These are phyloP conservation scores for Psilopsiagon aurifrons DNA, from an alignment of 2,113 vertebrate species.

Conservation along the genomic window DNA sequence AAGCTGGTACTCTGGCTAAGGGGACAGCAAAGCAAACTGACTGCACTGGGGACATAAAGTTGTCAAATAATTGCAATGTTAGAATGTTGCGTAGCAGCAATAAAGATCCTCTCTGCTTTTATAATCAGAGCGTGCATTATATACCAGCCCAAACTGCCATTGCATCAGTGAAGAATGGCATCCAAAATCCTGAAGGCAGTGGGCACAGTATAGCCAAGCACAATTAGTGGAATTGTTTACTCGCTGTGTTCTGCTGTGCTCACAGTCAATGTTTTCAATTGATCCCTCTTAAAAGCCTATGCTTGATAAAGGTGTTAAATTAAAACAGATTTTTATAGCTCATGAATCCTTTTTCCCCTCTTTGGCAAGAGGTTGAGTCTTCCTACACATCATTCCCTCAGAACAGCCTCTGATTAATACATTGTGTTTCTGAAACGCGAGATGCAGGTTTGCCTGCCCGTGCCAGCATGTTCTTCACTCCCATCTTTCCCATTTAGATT, in stretches of 20 bases:
- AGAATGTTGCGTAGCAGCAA: slow-evolving; percentile 5
- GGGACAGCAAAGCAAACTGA: neutral
- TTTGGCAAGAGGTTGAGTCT: neutral
- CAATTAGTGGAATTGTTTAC: neutral
- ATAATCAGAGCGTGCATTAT: neutral
- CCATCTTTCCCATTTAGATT: neutral
- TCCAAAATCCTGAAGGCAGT: neutral
- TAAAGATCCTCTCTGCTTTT: neutral
- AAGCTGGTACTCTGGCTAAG: neutral
- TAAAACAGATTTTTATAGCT: neutral
- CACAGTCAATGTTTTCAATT: neutral
- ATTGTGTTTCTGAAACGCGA: neutral
- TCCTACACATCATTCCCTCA: neutral
- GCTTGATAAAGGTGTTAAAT: neutral
- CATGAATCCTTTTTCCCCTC: neutral
- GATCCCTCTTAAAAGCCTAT: neutral
- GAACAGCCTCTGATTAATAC: neutral
- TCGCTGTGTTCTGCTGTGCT: neutral
- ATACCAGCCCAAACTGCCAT: neutral
- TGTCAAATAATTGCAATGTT: neutral
- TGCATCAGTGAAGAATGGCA: neutral
- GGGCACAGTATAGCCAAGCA: neutral
- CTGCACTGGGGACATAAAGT: neutral
- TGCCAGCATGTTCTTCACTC: neutral
- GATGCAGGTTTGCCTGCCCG: neutral